Percentiles rank a stretch among this genome's conserved stretches.
These are phyloP conservation scores for Acanthornis magna DNA, from an alignment of 2,797 vertebrate genomes.

Conservation along the genomic window DNA sequence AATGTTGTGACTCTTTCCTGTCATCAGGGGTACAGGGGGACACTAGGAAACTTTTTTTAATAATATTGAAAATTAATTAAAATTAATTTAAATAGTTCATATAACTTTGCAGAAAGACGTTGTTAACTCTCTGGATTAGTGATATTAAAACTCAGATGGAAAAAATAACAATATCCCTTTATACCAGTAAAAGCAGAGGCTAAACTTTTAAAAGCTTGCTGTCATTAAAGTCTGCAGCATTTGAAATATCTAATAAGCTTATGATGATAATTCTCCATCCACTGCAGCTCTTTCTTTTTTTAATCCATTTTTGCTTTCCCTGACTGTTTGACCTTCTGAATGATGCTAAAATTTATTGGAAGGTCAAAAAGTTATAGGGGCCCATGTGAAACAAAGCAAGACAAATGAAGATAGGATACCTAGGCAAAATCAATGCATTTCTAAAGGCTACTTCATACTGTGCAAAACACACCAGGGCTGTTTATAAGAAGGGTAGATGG, in stretches of 20 bases:
- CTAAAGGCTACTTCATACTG: neutral
- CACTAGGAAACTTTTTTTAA: neutral
- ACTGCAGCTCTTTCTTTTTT: neutral
- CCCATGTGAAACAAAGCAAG: neutral
- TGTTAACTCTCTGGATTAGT: neutral
- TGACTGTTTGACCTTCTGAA: slow-evolving; percentile 50
- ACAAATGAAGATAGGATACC: slow-evolving; percentile 3
- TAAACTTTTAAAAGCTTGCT: neutral
- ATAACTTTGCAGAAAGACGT: neutral
- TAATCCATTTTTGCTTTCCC: slow-evolving; percentile 33
- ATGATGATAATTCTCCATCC: slow-evolving; percentile 8
- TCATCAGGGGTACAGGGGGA: neutral
- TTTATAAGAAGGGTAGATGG: neutral
- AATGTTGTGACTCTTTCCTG: neutral
- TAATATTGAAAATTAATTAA: neutral
- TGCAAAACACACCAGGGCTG: neutral
- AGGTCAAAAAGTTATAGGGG: slow-evolving; percentile 29
- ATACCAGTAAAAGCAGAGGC: neutral
- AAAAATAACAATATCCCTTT: neutral
- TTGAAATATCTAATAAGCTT: slow-evolving; percentile 43
- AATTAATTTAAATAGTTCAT: neutral
- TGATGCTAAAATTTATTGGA: slow-evolving; percentile 29
- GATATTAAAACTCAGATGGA: neutral
- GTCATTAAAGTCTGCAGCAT: neutral
- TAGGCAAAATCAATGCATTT: slow-evolving; percentile 10